Percentiles rank a stretch among this genome's conserved stretches.
Evolutionary conservation across 2,888 invertebrate genomes (phyloP).

Genomic region (Andricus quercusramuli): DNA sequence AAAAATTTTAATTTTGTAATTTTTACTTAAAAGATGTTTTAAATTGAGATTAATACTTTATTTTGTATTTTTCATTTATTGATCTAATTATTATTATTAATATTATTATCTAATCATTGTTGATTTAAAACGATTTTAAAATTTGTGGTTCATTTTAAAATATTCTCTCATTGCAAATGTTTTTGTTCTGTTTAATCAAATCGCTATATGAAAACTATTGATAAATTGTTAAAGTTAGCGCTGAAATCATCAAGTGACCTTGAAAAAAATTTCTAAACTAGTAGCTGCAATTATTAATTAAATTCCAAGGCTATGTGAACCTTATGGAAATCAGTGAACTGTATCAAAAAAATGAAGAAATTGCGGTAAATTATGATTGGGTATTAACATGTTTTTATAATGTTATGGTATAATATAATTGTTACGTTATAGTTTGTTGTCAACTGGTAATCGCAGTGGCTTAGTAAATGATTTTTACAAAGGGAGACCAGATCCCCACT

Average conservation of each 20-base stretch:
- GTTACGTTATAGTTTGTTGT: neutral
- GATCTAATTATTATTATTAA: too few species aligned
- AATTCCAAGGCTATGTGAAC: neutral
- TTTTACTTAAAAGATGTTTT: too few species aligned
- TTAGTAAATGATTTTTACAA: neutral
- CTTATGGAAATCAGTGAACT: neutral
- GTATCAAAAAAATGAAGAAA: neutral
- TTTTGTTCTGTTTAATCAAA: too few species aligned
- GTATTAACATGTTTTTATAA: neutral
- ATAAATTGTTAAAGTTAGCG: neutral
- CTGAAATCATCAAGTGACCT: neutral
- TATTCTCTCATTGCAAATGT: too few species aligned
- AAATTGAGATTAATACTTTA: too few species aligned
- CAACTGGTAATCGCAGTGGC: neutral
- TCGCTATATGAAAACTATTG: neutral
- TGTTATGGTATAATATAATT: neutral
- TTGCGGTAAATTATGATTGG: neutral
- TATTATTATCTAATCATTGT: too few species aligned
- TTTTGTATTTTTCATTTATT: too few species aligned
- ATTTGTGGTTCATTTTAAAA: too few species aligned
- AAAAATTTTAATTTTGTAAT: too few species aligned
- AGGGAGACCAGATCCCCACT: neutral
- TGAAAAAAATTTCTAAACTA: neutral
- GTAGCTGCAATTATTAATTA: neutral
- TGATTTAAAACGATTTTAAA: too few species aligned